These are phyloP conservation scores for Podarcis raffonei DNA, from an alignment of 2,113 vertebrate species.

Conservation along the genomic window DNA sequence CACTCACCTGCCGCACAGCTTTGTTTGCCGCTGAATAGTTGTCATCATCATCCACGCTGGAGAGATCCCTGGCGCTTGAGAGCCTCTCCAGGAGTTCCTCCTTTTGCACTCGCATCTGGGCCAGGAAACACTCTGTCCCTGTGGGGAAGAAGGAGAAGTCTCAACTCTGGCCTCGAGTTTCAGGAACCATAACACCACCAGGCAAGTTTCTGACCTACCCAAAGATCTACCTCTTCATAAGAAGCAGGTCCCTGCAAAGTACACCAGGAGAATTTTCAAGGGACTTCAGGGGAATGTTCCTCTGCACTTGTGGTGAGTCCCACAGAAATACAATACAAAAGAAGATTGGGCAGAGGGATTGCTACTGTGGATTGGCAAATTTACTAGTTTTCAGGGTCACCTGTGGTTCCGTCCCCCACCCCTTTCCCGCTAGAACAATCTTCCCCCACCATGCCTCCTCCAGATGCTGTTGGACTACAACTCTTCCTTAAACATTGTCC, in stretches of 20 bases:
- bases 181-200: neutral
- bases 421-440: too few relatives aligned
- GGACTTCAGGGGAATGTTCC: too few relatives aligned
- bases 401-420: too few relatives aligned
- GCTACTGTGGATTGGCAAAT: neutral
- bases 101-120: conserved; percentile 90
- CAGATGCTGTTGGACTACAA: too few relatives aligned
- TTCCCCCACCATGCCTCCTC: too few relatives aligned
- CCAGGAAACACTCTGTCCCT: conserved; percentile 92
- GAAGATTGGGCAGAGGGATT: neutral
- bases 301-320: neutral
- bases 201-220: neutral
- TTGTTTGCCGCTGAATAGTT: conserved; percentile 90
- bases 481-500: too few relatives aligned
- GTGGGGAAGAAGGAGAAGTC: neutral
- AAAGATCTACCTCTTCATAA: neutral
- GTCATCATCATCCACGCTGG: conserved; percentile 91
- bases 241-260: neutral
- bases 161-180: too few relatives aligned
- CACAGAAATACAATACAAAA: neutral
- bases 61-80: conserved; percentile 91
- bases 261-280: too few relatives aligned
- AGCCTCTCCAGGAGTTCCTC: conserved; percentile 92
- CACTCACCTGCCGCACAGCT: conserved; percentile 87
- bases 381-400: too few relatives aligned